Evolutionary conservation across 2,113 vertebrate genomes (phyloP).

Genomic region (Tympanuchus pallidicinctus): DNA sequence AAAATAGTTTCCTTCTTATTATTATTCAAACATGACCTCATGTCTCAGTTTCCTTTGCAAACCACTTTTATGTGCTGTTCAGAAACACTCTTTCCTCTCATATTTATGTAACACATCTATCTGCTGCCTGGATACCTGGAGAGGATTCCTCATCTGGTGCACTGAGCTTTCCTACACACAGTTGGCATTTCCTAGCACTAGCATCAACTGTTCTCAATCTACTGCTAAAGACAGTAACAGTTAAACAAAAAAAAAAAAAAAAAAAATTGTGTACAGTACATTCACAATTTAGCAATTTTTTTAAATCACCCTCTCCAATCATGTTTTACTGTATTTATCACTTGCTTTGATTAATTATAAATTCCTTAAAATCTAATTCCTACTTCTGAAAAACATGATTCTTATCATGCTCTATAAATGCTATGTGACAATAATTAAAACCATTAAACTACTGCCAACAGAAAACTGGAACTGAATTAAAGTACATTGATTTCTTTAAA

Average conservation of each 20-base stretch:
- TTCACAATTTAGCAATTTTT: neutral
- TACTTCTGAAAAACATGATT: neutral
- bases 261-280: neutral
- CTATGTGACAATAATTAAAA: conserved; percentile 35
- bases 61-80: neutral
- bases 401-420: neutral
- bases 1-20: neutral
- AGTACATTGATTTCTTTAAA: conserved; percentile 23
- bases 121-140: neutral
- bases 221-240: neutral
- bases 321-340: neutral
- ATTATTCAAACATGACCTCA: neutral
- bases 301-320: neutral
- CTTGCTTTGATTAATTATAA: conserved; percentile 13
- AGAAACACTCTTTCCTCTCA: neutral
- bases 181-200: neutral
- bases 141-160: neutral
- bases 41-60: neutral
- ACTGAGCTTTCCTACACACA: neutral
- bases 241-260: neutral
- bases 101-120: neutral
- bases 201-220: neutral
- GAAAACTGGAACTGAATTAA: conserved; percentile 28
- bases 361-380: conserved; percentile 16
- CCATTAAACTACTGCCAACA: conserved; percentile 10